Conservation (phyloP, 64 coral and sea anemone species). For the Porites australiensis region DNA sequence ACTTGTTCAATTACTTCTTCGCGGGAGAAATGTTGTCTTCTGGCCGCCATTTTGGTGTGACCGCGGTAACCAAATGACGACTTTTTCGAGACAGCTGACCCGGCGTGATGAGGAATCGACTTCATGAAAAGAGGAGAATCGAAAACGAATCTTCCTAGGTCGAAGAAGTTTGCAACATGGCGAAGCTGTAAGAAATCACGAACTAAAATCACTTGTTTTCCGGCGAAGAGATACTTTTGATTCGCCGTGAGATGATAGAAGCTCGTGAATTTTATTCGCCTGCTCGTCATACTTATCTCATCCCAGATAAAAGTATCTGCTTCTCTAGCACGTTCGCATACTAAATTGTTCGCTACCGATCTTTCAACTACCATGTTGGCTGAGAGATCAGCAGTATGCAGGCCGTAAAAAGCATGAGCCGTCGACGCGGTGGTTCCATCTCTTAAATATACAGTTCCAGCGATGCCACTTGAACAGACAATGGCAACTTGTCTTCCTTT, state of each 20-base stretch:
- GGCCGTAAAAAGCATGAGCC: conserved; percentile 33
- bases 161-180: conserved; percentile 48
- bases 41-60: conserved; percentile 2
- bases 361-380: conserved; percentile 21
- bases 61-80: no score
- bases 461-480: conserved; percentile 55
- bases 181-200: conserved; percentile 62
- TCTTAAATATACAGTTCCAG: neutral
- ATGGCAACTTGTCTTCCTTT: conserved; percentile 32
- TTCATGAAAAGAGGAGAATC: neutral
- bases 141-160: neutral
- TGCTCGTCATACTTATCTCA: conserved; percentile 64
- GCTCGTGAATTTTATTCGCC: neutral
- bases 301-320: conserved; percentile 57
- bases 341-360: conserved; percentile 34
- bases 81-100: no score
- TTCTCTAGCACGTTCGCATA: conserved; percentile 1
- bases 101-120: neutral
- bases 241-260: neutral
- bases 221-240: neutral
- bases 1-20: conserved; percentile 50
- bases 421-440: neutral
- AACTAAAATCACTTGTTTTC: conserved; percentile 41
- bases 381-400: conserved; percentile 49
- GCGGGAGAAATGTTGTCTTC: neutral